Evolutionary conservation across 2,888 invertebrate species (phyloP), one percentile per base, ranked within the genome.

Genomic region (Isoperla grammatica): DNA sequence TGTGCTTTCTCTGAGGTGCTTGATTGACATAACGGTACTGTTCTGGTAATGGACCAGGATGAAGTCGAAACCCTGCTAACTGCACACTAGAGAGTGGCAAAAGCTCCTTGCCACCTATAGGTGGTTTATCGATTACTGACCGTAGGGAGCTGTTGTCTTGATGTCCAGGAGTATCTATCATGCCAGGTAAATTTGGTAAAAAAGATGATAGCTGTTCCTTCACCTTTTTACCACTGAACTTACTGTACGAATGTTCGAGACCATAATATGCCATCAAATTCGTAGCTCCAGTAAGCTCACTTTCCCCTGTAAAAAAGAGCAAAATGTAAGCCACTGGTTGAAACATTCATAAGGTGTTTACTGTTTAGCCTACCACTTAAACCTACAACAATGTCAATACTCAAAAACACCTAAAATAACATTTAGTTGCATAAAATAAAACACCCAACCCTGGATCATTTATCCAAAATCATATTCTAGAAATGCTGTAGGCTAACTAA

Each of bases 251-350:
- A 78, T 97, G 95, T 78, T 97, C 96, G 65, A 97, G 81, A 67
- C 92, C 93, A 85, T 97, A 91, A 80, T 92, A 88, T 71, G 90
- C 88, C 92, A 97, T 95, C 76, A 97, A 86, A 81, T 97, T 97
- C 68, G 90, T 95, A 70, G 95, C 94, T 65, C 97, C 97, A 64
- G 96, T 97, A 68, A 95, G 78, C 76, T 95, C 94, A 74, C 90
- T 90, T 80, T 91, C 90, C 76, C 84, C 93, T 90, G 74, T 59
- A 79, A 74, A 61, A 61, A 66, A 65, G 66, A 48, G 54, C 61
- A 15, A 60, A 55, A 57, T 43, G 29, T n/a, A n/a, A n/a, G n/a
- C n/a, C n/a, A n/a, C n/a, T n/a, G n/a, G n/a, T n/a, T n/a, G n/a
- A n/a, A n/a, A n/a, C n/a, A n/a, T n/a, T n/a, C n/a, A n/a, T n/a